Evolutionary conservation across 2,888 invertebrate species (phyloP).

Genomic region (Griposia aprilina): DNA sequence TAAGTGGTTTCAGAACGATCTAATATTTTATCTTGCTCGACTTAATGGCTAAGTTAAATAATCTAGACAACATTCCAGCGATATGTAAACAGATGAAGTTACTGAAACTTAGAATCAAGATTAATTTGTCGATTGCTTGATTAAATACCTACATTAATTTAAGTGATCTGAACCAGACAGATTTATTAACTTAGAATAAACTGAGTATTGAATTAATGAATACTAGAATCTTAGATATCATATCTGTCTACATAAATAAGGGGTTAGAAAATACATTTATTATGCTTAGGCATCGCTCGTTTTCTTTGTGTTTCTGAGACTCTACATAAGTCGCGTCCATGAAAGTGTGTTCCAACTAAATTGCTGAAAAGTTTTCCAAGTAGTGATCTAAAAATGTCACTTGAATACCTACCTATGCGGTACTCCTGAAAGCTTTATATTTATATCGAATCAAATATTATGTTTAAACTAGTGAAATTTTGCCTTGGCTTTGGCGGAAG

Average conservation of each 20-base stretch:
- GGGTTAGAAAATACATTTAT: background rate
- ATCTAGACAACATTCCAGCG: slow-evolving; percentile 57
- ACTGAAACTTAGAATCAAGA: slow-evolving; percentile 39
- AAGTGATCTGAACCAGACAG: slow-evolving; percentile 40
- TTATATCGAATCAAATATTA: background rate
- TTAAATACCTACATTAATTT: slow-evolving; percentile 49
- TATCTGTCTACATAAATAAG: background rate
- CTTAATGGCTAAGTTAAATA: slow-evolving; percentile 68
- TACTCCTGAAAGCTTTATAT: background rate
- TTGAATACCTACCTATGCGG: too few relatives aligned
- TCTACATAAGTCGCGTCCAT: background rate
- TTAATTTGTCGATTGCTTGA: slow-evolving; percentile 52
- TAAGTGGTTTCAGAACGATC: slow-evolving; percentile 86
- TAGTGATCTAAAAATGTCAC: background rate
- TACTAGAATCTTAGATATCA: slow-evolving; percentile 11
- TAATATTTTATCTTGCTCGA: slow-evolving; percentile 81
- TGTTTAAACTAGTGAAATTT: background rate
- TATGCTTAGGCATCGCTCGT: background rate
- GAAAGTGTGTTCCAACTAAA: background rate
- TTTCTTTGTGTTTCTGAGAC: background rate
- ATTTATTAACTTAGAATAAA: slow-evolving; percentile 41
- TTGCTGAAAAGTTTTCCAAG: background rate
- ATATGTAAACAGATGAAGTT: slow-evolving; percentile 50
- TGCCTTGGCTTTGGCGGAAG: too few relatives aligned
- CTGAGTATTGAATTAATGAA: slow-evolving; percentile 34